phyloP scores from a whole-genome alignment of 2,797 vertebrate genomes.

The Cephalopachus bancanus region DNA sequence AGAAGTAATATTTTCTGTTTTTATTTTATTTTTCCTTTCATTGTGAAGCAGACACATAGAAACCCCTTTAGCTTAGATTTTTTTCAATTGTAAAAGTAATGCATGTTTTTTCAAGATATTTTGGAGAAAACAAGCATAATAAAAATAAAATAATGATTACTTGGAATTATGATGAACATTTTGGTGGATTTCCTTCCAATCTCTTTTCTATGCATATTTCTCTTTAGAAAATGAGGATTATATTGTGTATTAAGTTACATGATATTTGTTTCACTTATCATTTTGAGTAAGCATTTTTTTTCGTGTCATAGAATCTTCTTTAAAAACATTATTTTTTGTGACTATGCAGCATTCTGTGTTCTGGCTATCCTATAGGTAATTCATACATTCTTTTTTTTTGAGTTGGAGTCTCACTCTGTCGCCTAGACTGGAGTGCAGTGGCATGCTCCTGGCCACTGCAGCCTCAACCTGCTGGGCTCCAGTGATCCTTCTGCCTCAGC shows the following conservation, averaged over 20 bases:
- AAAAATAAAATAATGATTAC: conserved; percentile 56
- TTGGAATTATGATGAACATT: conserved; percentile 27
- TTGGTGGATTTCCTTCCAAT: conserved; percentile 39
- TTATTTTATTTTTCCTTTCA: conserved; percentile 41
- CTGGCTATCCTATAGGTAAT: not conserved
- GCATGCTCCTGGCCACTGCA: not conserved
- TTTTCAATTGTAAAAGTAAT: not conserved
- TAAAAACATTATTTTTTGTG: not conserved
- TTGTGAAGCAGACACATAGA: conserved; percentile 46
- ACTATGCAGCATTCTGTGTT: not conserved
- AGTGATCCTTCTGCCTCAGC: not conserved
- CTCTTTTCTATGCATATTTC: not conserved
- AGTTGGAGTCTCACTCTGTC: not conserved
- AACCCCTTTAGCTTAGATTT: not conserved
- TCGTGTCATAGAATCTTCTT: not conserved
- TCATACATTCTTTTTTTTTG: not conserved
- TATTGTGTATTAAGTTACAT: conserved; percentile 21
- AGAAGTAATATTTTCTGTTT: conserved; percentile 44
- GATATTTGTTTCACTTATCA: not conserved
- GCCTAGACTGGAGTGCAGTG: not conserved
- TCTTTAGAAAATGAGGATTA: conserved; percentile 41
- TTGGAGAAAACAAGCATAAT: not conserved
- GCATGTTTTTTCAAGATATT: conserved; percentile 19
- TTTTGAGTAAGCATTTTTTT: conserved; percentile 38
- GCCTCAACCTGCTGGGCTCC: not conserved